Base-by-base conservation (phyloP, 2,888 invertebrate species). In the Lysandra bellargus region DNA sequence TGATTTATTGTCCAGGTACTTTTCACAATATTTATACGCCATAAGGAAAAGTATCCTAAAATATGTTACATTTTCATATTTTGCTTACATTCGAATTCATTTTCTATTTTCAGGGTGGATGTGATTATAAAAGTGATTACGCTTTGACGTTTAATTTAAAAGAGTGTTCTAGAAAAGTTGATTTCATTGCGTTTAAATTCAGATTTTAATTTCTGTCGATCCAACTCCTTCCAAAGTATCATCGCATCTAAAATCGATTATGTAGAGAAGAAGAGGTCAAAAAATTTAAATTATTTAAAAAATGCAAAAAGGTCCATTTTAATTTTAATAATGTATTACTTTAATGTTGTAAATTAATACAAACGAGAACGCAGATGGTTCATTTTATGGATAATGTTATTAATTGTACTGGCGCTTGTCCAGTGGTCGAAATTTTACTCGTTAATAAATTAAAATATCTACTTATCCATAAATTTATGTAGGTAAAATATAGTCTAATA, bases 1-100 rank as follows among this genome's bases (percentile, higher is more conserved):
- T 79, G 79, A 79, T 79, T 79, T 79, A 79, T 76, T 57, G 53
- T 53, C 14, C 76, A 57, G 76, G 76, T 76, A 76, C 53, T 76
- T 75, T 49, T 33, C 30, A 53, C 53, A 76, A 53, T 53, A 53
- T 75, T 69, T 69, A 37, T 69, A 37, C 30, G 53, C 53, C 12
- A 53, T 33, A 30, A 53, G 76, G 53, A 53, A 57, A 76, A 76
- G 33, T 17, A 57, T 76, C 30, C 2, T 49, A 30, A 53, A 49
- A 75, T 49, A 30, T 75, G 40, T 30, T 9, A 30, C 30, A 76
- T 57, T 57, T 76, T 76, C 33, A 30, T 40, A 53, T 57, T 76
- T 17, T 33, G 53, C 33, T 12, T 57, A 74, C 69, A 74, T 76
- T 33, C 1, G 17, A 76, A 53, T 53, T 76, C 30, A 14, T 57